Evolutionary conservation across 2,113 vertebrate species (phyloP), one percentile per base, ranked within the genome.

Genomic region (Salvelinus sp.): DNA sequence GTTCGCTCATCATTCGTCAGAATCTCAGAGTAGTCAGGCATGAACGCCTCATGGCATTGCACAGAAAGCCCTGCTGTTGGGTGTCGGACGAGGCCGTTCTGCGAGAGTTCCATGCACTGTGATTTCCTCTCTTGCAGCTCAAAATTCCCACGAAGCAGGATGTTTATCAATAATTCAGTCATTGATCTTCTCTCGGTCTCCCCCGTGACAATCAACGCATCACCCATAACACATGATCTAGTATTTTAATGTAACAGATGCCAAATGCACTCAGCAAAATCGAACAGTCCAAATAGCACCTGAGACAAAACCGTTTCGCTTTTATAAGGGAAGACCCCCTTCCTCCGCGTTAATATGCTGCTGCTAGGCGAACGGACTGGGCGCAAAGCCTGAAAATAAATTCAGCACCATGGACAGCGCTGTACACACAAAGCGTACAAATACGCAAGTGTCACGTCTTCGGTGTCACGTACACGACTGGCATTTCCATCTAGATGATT

Each of bases 341-440:
- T 44, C 38, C 38, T 44, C 9, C 38, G 9, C 38, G 9, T 10
- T 44, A 10, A 9, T 10, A 9, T 18, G 50, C 14, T 54, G 0
- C 14, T 54, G 14, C 50, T 18, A 54, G 50, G 18, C 58, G 22
- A 2, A 62, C 58, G 6, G n/a, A n/a, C 58, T 62, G 6, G 5
- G n/a, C n/a, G n/a, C 58, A 62, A 20, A 62, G 65, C 4, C 28
- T 10, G 33, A 57, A 25, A 23, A 48, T 70, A 48, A 23, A 58
- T 73, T 86, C 87, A 90, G 88, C 68, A 90, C 89, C 87, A 83
- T 74, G 86, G 88, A 88, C 75, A 89, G 84, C 68, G 82, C 70
- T 23, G 75, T 47, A 10, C 57, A 62, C 58, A 33, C 57, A 73
- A 73, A 62, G n/a, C 58, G 9, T 62, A 62, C 22, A 60, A 60